Evolutionary conservation across 2,113 vertebrate genomes (phyloP), one percentile per base, ranked within the genome.

Genomic region (Petroica traversi): DNA sequence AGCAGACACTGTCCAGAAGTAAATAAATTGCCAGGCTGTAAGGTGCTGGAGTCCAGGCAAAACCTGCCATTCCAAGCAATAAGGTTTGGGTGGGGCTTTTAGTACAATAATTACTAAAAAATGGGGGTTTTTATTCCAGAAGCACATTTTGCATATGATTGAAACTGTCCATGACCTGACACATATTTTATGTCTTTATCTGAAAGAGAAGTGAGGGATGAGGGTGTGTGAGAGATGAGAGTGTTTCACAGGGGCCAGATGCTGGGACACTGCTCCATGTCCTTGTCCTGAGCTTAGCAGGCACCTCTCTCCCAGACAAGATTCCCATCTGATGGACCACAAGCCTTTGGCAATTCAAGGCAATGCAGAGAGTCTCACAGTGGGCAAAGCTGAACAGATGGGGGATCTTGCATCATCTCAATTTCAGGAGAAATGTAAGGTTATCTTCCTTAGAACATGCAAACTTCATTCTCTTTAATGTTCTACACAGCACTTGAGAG

Each of bases 201-300:
- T 45, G 64, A 52, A 49, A 43, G 33, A 85, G 22, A 41, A 43
- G 19, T 1, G 2, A 54, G 22, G 58, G n/a, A 75, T 29, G 52
- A 78, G 9, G 11, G 14, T 6, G 14, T 23, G 69, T 12, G 43
- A 83, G 58, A 17, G 12, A n/a, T 31, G 54, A 62, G 14, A 26
- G 11, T 0, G 0, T 9, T 28, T 77, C 69, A 46, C 0, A 5
- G 46, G 40, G 52, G 31, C 7, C 7, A 3, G 34, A 26, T 8
- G 5, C 33, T 0, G 0, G 71, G 61, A 28, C 41, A 1, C 28
- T 28, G 41, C 43, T 33, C 34, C 11, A 2, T 7, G 4, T 12
- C 63, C 25, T 14, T 68, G 76, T 18, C 63, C 64, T 26, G 59
- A 33, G 34, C 38, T 20, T 10, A 6, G 31, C 41, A 29, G 46